Evolutionary conservation across 2,113 vertebrate genomes (phyloP), one percentile per base, ranked within the genome.

Genomic region (Bucco capensis): DNA sequence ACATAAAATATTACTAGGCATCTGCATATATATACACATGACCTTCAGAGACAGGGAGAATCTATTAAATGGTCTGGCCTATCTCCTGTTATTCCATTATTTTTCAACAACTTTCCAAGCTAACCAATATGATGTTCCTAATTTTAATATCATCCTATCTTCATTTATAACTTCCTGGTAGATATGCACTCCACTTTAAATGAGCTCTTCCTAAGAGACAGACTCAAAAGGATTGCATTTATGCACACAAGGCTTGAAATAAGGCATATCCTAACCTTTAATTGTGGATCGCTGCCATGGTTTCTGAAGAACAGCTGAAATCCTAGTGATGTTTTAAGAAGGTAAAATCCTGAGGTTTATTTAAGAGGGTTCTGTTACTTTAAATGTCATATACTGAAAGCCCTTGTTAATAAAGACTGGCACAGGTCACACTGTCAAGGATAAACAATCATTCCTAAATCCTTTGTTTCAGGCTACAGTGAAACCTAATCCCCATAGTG

Each of bases 381-480:
- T 96, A 96, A 96, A 97, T 97, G 86, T 96, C 92, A 90, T 86
- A 89, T 67, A 76, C 83, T 76, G 90, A 97, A 97, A 97, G 65
- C 62, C 70, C 89, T 93, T 92, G 66, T 93, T 95, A 94, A 97
- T 97, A 94, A 94, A 97, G 92, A 94, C 88, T 90, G 86, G 53
- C 92, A 88, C 51, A 96, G 95, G 97, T 97, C 96, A 97, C 90
- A 94, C 80, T 96, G 96, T 95, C 94, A 97, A 96, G 95, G 95
- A 95, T 97, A 97, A 98, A 96, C 94, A 96, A 96, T 96, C 85
- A 95, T 90, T 96, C 93, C 89, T 92, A 95, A 97, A 80, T 96
- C 94, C 92, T 97, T 96, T 94, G 94, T 97, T 97, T 96, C 78
- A 88, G 95, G 92, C 92, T 96, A 94, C 87, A 86, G 73, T 90